Conservation (phyloP, 2,113 vertebrate genomes). For the Calypte anna region DNA sequence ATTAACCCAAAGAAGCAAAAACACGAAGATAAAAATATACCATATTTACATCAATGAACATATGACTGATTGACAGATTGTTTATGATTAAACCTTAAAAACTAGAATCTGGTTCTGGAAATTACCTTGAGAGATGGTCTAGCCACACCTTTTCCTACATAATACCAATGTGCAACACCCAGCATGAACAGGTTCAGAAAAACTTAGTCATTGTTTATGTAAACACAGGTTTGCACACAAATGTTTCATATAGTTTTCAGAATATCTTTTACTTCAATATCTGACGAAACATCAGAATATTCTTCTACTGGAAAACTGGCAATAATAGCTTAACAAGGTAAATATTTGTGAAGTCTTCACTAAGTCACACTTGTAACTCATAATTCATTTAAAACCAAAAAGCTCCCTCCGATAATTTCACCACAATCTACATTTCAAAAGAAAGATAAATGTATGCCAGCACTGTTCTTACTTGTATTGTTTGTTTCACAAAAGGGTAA, state of each 20-base stretch:
- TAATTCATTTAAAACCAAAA: not conserved
- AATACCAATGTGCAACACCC: not conserved
- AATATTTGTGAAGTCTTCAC: not conserved
- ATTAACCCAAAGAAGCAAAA: not conserved
- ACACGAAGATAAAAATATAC: not conserved
- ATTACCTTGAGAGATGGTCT: not conserved
- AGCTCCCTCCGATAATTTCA: not conserved
- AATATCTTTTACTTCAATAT: not conserved
- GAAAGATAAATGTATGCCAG: not conserved
- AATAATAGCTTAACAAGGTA: not conserved
- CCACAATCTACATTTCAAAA: not conserved
- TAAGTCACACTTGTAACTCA: not conserved
- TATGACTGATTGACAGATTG: not conserved
- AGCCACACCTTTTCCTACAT: not conserved
- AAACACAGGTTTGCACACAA: not conserved
- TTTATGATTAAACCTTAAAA: not conserved
- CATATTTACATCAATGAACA: not conserved
- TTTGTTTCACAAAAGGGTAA: slow-evolving; percentile 43
- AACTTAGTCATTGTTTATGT: not conserved
- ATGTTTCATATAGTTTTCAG: not conserved
- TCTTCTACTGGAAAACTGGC: not conserved
- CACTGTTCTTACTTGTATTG: not conserved
- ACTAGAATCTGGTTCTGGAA: not conserved
- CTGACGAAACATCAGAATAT: not conserved
- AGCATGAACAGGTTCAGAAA: not conserved